Percentiles rank a stretch among this genome's conserved stretches.
Evolutionary conservation across 2,888 invertebrate species (phyloP).

Genomic region (Leuctra nigra): DNA sequence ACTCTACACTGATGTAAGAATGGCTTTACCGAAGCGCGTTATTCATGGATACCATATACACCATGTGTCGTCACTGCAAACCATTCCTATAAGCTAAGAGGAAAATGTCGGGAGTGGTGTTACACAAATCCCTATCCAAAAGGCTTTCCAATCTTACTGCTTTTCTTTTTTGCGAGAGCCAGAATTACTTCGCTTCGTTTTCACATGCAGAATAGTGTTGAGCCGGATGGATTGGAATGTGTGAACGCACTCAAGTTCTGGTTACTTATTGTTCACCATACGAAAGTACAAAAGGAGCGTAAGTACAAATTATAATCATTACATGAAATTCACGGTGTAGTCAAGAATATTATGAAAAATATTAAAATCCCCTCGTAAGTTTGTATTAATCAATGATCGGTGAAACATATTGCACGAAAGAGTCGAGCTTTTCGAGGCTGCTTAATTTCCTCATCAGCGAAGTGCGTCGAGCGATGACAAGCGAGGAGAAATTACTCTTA

Average conservation of each 20-base stretch:
- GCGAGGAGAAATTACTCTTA: too few relatives aligned
- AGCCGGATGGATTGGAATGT: neutral
- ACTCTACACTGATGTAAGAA: neutral
- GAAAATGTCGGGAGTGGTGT: slow-evolving; percentile 9
- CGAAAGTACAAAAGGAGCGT: slow-evolving; percentile 5
- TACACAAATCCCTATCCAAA: slow-evolving; percentile 11
- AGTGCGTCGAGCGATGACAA: too few relatives aligned
- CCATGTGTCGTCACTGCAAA: neutral
- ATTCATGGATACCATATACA: slow-evolving; percentile 9
- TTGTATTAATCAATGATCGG: too few relatives aligned
- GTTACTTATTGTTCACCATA: slow-evolving; percentile 3
- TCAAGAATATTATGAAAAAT: too few relatives aligned
- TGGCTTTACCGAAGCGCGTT: neutral
- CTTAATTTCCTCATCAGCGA: neutral
- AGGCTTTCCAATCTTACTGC: slow-evolving; percentile 12
- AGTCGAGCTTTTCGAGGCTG: neutral
- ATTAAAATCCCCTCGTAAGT: neutral
- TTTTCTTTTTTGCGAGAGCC: neutral
- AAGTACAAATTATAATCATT: slow-evolving; percentile 1
- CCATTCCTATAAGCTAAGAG: slow-evolving; percentile 1
- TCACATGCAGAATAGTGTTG: neutral
- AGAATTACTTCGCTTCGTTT: slow-evolving; percentile 12
- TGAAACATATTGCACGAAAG: neutral
- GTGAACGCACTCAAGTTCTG: too few relatives aligned
- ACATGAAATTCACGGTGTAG: too few relatives aligned